These are phyloP conservation scores for Chlamydotis undulata DNA, from an alignment of 2,113 vertebrate genomes.

Conservation along the genomic window DNA sequence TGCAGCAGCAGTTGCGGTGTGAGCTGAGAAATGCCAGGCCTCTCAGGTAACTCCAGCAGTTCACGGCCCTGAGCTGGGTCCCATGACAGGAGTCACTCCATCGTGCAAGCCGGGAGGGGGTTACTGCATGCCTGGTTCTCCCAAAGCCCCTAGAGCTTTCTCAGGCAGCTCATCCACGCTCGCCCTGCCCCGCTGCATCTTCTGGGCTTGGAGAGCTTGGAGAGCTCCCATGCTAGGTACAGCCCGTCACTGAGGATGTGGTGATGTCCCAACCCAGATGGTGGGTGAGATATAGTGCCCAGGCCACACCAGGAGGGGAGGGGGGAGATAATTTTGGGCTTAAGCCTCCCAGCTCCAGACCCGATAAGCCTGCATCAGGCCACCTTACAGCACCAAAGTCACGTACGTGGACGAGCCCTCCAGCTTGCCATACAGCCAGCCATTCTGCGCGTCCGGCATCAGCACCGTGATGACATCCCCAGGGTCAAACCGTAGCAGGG, in stretches of 20 bases:
- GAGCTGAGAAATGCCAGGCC: background rate
- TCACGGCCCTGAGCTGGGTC: background rate
- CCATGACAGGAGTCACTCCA: background rate
- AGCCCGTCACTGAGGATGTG: background rate
- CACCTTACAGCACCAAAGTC: background rate
- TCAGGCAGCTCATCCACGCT: background rate
- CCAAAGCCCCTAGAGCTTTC: background rate
- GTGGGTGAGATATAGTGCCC: background rate
- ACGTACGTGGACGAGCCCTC: constrained; percentile 82
- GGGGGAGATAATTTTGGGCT: accelerated
- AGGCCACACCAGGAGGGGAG: accelerated
- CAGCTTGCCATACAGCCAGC: constrained; percentile 89
- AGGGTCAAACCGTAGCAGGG: constrained; percentile 81
- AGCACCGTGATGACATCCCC: constrained; percentile 82
- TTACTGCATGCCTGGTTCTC: background rate
- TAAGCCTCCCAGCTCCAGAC: background rate
- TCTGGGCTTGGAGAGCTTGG: accelerated
- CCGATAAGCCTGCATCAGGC: background rate
- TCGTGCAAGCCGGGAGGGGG: background rate
- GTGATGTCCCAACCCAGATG: accelerated
- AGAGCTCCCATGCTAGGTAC: background rate
- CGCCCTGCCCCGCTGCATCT: background rate
- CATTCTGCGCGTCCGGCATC: constrained; percentile 82
- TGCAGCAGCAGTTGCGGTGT: background rate
- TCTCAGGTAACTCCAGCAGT: constrained; percentile 36